Conservation (phyloP, 2,113 vertebrate genomes). For the Cyprinodon tularosa region DNA sequence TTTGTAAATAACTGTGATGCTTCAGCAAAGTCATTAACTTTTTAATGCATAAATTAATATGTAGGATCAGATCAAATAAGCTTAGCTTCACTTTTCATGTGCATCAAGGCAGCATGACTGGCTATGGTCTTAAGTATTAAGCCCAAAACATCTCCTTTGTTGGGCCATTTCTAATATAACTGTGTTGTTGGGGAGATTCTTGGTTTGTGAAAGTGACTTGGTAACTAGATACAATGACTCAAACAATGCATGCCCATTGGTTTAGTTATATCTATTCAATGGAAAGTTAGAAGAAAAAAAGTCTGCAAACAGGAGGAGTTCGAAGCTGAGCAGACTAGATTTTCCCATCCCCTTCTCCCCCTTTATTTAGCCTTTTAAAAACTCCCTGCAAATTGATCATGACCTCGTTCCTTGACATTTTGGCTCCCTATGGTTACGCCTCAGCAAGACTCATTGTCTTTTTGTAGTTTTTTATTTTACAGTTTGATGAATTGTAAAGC, state of each 20-base stretch:
- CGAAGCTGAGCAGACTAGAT: neutral
- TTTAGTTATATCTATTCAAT: neutral
- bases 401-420: neutral
- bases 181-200: too few relatives aligned
- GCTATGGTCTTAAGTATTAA: too few relatives aligned
- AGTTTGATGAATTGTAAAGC: constrained; percentile 11
- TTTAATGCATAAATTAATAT: too few relatives aligned
- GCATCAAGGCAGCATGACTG: too few relatives aligned
- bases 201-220: neutral
- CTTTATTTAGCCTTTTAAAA: neutral
- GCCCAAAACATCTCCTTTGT: too few relatives aligned
- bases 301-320: neutral
- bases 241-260: neutral
- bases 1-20: too few relatives aligned
- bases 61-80: too few relatives aligned
- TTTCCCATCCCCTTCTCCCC: neutral
- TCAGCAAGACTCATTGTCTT: neutral
- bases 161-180: too few relatives aligned
- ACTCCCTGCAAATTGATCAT: neutral
- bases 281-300: neutral
- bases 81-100: too few relatives aligned
- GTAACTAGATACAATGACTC: neutral
- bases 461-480: neutral
- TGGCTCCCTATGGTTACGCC: neutral
- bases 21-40: too few relatives aligned